Evolutionary conservation across 2,888 invertebrate species (phyloP), one percentile per base, ranked within the genome.

Genomic region (Campoplex nolae): DNA sequence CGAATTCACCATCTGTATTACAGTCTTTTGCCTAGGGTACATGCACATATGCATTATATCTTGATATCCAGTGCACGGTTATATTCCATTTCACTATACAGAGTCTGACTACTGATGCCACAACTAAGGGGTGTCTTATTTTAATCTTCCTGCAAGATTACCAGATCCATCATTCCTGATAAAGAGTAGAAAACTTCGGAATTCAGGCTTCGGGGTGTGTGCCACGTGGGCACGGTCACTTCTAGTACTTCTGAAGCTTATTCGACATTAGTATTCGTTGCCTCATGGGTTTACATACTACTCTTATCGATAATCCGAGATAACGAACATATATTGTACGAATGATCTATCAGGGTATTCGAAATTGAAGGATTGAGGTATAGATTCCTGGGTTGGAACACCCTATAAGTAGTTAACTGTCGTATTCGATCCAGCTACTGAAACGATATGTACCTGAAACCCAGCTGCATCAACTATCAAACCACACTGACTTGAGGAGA

Each of bases 401-500:
- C 38, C 68, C 67, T 28, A 45, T 58, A 79, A 8, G n/a, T 32
- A n/a, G 58, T 48, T 45, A 8, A 79, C 32, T 7, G 62, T 13
- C 23, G 32, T 11, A 7, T 48, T 45, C 2, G 13, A 45, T 13
- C 9, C 2, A 11, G 13, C 45, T 13, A 45, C 11, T 9, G 11
- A 13, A 11, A 45, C 45, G 45, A 11, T 13, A 3, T 45, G 45
- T 45, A 92, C 92, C 89, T 86, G 92, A 93, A 23, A 92, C 92
- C 92, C 91, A 92, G 90, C 42, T 11, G 28, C 91, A 91, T 90
- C 91, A 92, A 91, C 89, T 90, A 89, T 88, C 88, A 88, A 83
- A 84, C 87, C 79, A 42, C 71, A 75, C 67, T 16, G 62, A 48
- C 35, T 28, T 45, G 45, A 45, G 18, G 54, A 32, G 74, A 70